A percentile compares a stretch with the other conserved stretches of the same genome.
These are phyloP conservation scores for Oreochromis spilurus DNA, from an alignment of 2,113 vertebrate species.

Conservation along the genomic window DNA sequence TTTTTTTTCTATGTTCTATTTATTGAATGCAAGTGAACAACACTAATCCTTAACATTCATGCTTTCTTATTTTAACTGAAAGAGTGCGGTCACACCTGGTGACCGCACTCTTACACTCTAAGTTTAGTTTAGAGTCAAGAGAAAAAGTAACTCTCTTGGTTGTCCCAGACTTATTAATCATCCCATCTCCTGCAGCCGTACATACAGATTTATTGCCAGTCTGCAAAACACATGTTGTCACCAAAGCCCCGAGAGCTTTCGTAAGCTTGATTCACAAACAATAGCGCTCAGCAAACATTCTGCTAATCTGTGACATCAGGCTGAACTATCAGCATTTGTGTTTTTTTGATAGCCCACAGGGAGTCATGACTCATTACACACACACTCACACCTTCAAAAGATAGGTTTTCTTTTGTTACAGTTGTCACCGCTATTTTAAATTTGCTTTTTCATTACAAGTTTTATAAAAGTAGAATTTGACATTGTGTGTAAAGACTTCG, in stretches of 20 bases:
- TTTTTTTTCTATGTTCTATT: neutral
- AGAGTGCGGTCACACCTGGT: neutral
- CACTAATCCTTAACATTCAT: neutral
- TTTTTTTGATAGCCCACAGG: neutral
- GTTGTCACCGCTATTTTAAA: neutral
- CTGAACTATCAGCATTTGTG: neutral
- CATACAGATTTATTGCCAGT: neutral
- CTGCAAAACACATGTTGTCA: neutral
- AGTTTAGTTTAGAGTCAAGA: neutral
- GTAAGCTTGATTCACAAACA: slow-evolving; percentile 1
- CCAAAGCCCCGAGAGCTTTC: neutral
- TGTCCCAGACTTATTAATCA: neutral
- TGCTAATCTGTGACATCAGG: neutral
- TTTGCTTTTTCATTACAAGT: neutral
- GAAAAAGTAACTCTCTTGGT: neutral
- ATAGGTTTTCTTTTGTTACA: neutral
- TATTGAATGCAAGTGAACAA: neutral
- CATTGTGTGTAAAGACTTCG: neutral
- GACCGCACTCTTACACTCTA: neutral
- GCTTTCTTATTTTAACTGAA: neutral
- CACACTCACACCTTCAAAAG: neutral
- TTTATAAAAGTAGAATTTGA: neutral
- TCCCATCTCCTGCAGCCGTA: neutral
- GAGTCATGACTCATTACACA: neutral
- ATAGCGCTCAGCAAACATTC: neutral